These are phyloP conservation scores for Drosophila tristis DNA, from an alignment of 1,140 invertebrate species.

Conservation along the genomic window DNA sequence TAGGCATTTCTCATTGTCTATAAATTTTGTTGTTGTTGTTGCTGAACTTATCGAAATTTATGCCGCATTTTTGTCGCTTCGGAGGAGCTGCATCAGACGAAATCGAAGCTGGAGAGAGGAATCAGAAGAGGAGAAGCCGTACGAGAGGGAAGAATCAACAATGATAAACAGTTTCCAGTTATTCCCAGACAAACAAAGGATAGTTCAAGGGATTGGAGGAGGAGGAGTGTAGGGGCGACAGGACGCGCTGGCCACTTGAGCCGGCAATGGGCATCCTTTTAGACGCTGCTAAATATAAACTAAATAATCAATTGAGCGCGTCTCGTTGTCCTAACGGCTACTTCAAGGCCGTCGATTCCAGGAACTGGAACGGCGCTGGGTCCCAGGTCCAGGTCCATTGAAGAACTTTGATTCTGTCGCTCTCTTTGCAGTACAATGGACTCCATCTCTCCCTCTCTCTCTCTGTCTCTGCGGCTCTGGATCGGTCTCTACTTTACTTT, in stretches of 20 bases:
- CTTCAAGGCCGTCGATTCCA: conserved; percentile 74
- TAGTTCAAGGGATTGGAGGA: conserved; percentile 36
- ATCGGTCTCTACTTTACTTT: conserved; percentile 50
- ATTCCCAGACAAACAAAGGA: conserved; percentile 71
- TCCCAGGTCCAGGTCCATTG: conserved; percentile 44
- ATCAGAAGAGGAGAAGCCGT: conserved; percentile 30
- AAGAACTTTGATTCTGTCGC: conserved; percentile 62
- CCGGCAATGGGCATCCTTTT: conserved; percentile 59
- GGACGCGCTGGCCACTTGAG: conserved; percentile 62
- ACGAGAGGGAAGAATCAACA: conserved; percentile 60
- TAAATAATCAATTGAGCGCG: conserved; percentile 79
- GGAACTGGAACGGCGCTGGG: conserved; percentile 53
- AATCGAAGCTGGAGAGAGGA: conserved; percentile 2
- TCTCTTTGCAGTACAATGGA: conserved; percentile 19
- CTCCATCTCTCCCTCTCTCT: conserved; percentile 17
- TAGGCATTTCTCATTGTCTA: conserved; percentile 59
- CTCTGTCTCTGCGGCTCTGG: conserved; percentile 37
- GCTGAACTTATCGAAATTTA: conserved; percentile 21
- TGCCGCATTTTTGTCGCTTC: conserved; percentile 38
- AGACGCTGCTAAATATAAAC: conserved; percentile 77
- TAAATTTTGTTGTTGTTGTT: conserved; percentile 4
- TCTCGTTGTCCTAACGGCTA: conserved; percentile 71
- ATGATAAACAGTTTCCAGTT: conserved; percentile 80
- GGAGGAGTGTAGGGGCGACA: conserved; percentile 6
- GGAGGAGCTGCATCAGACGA: conserved; percentile 8